Conservation (phyloP, 2,797 vertebrate species). For the Sebastes miniatus region DNA sequence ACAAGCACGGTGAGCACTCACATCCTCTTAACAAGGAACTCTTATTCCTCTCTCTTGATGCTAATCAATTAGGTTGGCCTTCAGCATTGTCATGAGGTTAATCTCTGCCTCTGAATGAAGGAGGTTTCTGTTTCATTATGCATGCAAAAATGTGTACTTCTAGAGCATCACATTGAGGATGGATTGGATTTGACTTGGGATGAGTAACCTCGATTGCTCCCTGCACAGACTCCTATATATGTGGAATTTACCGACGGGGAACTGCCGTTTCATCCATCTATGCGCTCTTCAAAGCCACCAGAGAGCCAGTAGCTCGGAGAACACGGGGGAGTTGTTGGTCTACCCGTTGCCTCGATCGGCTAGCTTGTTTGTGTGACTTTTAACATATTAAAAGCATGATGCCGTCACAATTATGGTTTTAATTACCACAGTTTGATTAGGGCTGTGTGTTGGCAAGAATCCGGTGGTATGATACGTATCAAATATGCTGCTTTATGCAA, state of each 20-base stretch:
- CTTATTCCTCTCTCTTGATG: background rate
- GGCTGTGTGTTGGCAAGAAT: background rate
- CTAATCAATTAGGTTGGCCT: background rate
- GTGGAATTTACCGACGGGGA: slow-evolving; percentile 50
- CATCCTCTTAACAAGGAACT: background rate
- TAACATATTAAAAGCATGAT: background rate
- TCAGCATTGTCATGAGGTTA: background rate
- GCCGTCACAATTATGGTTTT: background rate
- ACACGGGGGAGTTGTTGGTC: too few relatives aligned
- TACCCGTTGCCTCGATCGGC: too few relatives aligned
- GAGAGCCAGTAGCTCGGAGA: background rate
- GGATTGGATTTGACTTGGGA: slow-evolving; percentile 62
- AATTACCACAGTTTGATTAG: background rate
- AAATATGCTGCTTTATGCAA: too few relatives aligned
- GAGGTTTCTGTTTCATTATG: slow-evolving; percentile 4
- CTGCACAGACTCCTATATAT: slow-evolving; percentile 24
- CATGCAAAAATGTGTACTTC: background rate
- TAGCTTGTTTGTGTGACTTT: slow-evolving; percentile 35
- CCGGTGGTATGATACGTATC: background rate
- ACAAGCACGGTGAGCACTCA: slow-evolving; percentile 86
- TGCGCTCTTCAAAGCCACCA: slow-evolving; percentile 65
- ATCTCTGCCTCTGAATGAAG: background rate
- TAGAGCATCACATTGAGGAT: slow-evolving; percentile 12
- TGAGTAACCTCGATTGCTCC: slow-evolving; percentile 38
- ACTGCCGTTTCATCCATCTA: slow-evolving; percentile 44